Conservation (phyloP, 2,797 vertebrate genomes). For the Malacoraja senta region DNA sequence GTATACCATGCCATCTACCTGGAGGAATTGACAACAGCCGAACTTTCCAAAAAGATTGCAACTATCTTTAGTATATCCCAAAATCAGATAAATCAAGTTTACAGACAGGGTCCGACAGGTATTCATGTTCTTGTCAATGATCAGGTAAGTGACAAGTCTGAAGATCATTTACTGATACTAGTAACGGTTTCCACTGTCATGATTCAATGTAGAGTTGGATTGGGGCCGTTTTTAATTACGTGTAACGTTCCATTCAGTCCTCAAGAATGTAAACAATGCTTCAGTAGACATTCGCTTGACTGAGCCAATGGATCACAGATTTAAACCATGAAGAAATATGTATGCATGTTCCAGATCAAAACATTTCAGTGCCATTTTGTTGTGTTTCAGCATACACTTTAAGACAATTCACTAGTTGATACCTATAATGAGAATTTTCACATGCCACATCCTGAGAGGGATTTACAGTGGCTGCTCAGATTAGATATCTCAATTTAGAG, state of each 20-base stretch:
- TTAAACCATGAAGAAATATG: not conserved
- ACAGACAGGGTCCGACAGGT: slow-evolving; percentile 84
- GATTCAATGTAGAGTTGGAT: not conserved
- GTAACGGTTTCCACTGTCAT: not conserved
- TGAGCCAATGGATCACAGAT: not conserved
- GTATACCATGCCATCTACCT: slow-evolving; percentile 89
- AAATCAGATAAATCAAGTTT: slow-evolving; percentile 82
- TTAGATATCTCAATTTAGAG: too few relatives aligned
- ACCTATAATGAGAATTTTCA: too few relatives aligned
- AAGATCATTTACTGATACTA: not conserved
- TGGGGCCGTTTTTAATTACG: not conserved
- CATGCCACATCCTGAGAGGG: too few relatives aligned
- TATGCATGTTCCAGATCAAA: not conserved
- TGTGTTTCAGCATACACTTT: too few relatives aligned
- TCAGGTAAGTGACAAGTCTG: slow-evolving; percentile 63
- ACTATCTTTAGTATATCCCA: slow-evolving; percentile 77
- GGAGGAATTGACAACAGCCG: slow-evolving; percentile 82
- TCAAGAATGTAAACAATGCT: not conserved
- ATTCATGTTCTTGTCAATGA: slow-evolving; percentile 87
- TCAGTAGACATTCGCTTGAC: not conserved
- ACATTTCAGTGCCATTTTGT: not conserved
- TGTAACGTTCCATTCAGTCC: not conserved
- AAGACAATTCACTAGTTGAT: too few relatives aligned
- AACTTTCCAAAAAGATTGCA: slow-evolving; percentile 84
- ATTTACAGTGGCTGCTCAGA: too few relatives aligned